Evolutionary conservation across 2,797 vertebrate genomes (phyloP), one percentile per base, ranked within the genome.

Genomic region (Syncerus caffer): DNA sequence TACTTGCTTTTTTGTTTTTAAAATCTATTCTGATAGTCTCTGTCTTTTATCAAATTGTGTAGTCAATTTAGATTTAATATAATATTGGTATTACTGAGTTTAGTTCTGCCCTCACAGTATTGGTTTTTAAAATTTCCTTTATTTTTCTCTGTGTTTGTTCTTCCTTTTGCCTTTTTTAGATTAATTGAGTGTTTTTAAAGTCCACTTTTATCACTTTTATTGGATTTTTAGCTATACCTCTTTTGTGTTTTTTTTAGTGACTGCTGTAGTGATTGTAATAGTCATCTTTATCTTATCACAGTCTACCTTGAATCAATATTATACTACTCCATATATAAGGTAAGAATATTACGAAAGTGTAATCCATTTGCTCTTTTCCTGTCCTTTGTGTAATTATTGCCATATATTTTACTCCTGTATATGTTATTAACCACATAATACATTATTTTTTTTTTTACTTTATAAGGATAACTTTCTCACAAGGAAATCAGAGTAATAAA

Each of bases 221-320:
- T 95, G 90, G 91, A 97, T 95, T 93, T 96, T 93, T 95, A 96
- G 93, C 90, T 92, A 85, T 92, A 60, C 89, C 58, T 95, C 83
- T 90, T 95, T 93, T 95, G 90, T 96, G 90, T 97, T 97, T 96
- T 96, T 92, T 90, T 96, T 93, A 96, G 96, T 96, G 92, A 89
- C 91, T 95, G 93, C 94, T 92, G 64, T 94, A 97, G 88, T 95
- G 97, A 93, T 93, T 96, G 84, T 96, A 96, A 92, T 97, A 96
- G 91, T 92, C 95, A 97, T 58, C 93, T 95, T 97, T 95, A 95
- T 89, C 88, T 97, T 97, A 92, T 92, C 84, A 85, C 90, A 93
- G 88, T 95, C 95, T 95, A 74, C 93, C 88, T 95, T 97, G 95
- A 94, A 89, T 95, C 95, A 97, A 4, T 96, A 80, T 95, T 89